Base-by-base conservation (phyloP, 2,113 vertebrate species). In the Bambusicola thoracicus region DNA sequence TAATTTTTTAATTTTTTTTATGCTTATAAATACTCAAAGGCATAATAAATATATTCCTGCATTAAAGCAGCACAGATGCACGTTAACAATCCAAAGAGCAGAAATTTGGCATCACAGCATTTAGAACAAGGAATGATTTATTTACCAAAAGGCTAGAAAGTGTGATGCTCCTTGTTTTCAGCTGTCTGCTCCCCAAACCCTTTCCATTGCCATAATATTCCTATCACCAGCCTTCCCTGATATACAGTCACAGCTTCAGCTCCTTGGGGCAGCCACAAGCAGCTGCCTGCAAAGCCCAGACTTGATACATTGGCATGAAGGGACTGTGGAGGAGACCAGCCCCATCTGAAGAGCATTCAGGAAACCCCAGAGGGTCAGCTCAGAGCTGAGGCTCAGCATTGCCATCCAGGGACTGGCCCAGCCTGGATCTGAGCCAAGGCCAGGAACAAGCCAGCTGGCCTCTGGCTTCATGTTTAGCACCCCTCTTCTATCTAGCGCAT, bases 231-330 rank as follows among this genome's bases (percentile, higher is more conserved):
- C 40, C 15, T 53, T 27, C 4, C 44, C 12, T 0, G 3, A 10
- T 0, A 13, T 0, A 1, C 9, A 6, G n/a, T 41, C 15, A 44
- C 8, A 49, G 36, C 29, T 56, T 77, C 8, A 5, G 5, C 58
- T 56, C 29, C 36, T 11, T 8, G 8, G 59, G 66, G 46, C 10
- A 77, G 53, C 9, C 36, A 25, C 13, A 68, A 68, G 41, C 12
- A 77, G 46, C 20, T 0, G 0, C 24, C 14, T 18, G 6, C 25
- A 61, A 77, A 85, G 40, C 43, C 27, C 38, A 55, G 34, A 3
- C 8, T 8, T 2, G 10, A 41, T 0, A 2, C 6, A 7, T 0
- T 21, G 32, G 20, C 29, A n/a, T 53, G 29, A 85, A 40, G 18
- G 25, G 61, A 77, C 16, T 55, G 19, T 3, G 38, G 34, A 51